Percentiles rank a stretch among this genome's conserved stretches.
Conservation (phyloP, 2,113 vertebrate species). For the Parus major region DNA sequence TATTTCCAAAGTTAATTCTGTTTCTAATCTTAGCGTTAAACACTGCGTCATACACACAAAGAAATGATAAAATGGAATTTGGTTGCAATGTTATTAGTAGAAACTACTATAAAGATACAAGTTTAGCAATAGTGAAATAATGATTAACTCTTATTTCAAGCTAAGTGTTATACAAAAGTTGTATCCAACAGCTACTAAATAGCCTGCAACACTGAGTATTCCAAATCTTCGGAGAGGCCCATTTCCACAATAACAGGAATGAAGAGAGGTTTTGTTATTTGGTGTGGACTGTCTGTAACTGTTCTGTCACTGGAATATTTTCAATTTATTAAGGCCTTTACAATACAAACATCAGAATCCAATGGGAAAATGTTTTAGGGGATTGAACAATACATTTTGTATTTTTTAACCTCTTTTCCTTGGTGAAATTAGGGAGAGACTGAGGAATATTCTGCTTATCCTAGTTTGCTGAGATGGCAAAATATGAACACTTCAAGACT, state of each 20-base stretch:
- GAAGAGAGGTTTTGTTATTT: background rate
- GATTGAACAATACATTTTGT: background rate
- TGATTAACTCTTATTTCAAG: background rate
- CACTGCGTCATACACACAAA: background rate
- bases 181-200: background rate
- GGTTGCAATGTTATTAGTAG: background rate
- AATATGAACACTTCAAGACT: slow-evolving; percentile 35
- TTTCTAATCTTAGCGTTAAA: background rate
- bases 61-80: background rate
- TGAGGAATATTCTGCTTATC: background rate
- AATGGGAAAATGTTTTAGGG: background rate
- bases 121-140: background rate
- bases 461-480: slow-evolving; percentile 20
- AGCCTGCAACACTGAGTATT: background rate
- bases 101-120: background rate
- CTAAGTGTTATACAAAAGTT: background rate
- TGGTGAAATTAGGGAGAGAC: background rate
- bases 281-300: background rate
- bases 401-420: background rate
- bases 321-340: background rate
- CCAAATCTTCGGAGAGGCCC: background rate
- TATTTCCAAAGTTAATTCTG: background rate
- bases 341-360: background rate
- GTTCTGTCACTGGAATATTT: background rate
- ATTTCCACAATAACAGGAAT: background rate